These are phyloP conservation scores for Lethenteron reissneri DNA, from an alignment of 2,113 vertebrate genomes.

Conservation along the genomic window DNA sequence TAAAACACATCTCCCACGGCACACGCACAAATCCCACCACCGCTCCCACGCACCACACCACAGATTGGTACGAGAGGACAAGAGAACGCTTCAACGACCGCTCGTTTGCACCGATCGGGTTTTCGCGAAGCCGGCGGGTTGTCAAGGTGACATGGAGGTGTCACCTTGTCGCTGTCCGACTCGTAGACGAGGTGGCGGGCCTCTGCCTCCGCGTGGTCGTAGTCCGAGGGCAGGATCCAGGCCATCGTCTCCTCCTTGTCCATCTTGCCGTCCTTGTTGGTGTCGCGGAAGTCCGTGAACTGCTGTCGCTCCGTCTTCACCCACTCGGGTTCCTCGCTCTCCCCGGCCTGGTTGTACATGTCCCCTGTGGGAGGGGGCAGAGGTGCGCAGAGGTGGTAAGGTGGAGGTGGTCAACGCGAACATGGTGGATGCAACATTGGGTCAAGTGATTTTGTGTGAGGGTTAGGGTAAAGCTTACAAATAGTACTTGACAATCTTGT, in stretches of 20 bases:
- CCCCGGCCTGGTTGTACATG: slow-evolving; percentile 30
- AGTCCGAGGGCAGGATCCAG: slow-evolving; percentile 50
- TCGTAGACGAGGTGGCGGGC: slow-evolving; percentile 53
- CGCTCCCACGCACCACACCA: no score
- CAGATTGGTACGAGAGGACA: no score
- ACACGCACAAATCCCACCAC: no score
- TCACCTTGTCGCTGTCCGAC: slow-evolving; percentile 48
- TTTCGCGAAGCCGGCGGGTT: neutral
- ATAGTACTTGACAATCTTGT: no score
- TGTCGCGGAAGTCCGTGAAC: slow-evolving; percentile 46
- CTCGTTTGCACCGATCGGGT: neutral
- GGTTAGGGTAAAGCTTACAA: no score
- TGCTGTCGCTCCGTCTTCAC: slow-evolving; percentile 46
- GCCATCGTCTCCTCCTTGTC: slow-evolving; percentile 34
- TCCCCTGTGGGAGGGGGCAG: slow-evolving; percentile 27
- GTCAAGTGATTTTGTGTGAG: no score
- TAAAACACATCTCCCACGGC: no score
- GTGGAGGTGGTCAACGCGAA: no score
- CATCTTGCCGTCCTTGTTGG: slow-evolving; percentile 49
- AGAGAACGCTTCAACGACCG: neutral
- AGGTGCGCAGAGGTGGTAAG: no score
- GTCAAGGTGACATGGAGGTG: neutral
- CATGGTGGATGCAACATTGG: no score
- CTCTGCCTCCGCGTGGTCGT: slow-evolving; percentile 55
- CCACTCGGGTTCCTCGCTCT: slow-evolving; percentile 48